Evolutionary conservation across 2,113 vertebrate genomes (phyloP).

Genomic region (Chamaea fasciata): DNA sequence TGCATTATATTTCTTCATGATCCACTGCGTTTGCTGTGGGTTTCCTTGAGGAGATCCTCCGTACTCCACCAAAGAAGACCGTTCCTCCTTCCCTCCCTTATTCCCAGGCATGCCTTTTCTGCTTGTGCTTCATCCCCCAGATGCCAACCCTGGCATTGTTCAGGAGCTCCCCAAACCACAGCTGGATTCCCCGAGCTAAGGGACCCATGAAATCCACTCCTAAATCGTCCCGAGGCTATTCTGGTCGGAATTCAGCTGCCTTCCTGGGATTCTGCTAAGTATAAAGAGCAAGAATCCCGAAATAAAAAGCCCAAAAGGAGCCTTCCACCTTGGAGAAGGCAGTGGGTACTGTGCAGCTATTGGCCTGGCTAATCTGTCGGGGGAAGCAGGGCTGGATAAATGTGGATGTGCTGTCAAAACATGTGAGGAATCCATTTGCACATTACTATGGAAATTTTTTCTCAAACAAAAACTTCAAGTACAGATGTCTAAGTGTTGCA

Average conservation of each 20-base stretch:
- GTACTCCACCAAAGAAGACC: not conserved
- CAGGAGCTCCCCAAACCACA: not conserved
- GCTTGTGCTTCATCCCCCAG: not conserved
- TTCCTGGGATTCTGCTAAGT: not conserved
- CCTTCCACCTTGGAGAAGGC: not conserved
- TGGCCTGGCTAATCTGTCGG: not conserved
- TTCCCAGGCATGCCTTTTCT: not conserved
- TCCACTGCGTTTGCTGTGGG: not conserved
- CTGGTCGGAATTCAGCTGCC: not conserved
- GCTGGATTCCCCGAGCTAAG: not conserved
- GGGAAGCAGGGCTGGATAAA: not conserved
- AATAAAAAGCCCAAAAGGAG: not conserved
- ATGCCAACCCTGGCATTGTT: not conserved
- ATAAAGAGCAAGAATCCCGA: not conserved
- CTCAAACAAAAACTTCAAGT: slow-evolving; percentile 46
- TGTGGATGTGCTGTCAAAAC: not conserved
- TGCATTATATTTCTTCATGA: slow-evolving; percentile 34
- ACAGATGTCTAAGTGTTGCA: slow-evolving; percentile 44
- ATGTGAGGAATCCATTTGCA: slow-evolving; percentile 48
- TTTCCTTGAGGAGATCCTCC: slow-evolving; percentile 17
- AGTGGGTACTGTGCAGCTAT: not conserved
- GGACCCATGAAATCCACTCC: not conserved
- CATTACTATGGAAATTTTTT: slow-evolving; percentile 40
- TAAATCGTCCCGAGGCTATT: not conserved
- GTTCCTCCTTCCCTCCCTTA: not conserved